A percentile compares a stretch with the other conserved stretches of the same genome.
phyloP scores from a whole-genome alignment of 2,888 invertebrate species.

The Xiphydria camelus region DNA sequence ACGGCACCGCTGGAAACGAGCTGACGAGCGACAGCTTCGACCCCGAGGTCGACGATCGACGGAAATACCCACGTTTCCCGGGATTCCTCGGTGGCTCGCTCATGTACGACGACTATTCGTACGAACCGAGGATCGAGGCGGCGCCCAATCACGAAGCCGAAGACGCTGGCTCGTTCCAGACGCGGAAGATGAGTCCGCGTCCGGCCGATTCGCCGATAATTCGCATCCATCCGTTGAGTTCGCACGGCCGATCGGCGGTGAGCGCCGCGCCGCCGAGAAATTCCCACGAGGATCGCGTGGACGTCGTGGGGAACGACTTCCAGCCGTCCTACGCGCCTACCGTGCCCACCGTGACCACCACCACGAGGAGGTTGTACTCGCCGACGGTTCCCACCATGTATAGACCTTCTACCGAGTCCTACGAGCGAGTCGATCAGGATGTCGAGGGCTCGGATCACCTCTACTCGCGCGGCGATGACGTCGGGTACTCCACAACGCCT shows the following conservation, averaged over 20 bases:
- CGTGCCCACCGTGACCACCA: constrained; percentile 50
- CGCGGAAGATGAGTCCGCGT: too few species aligned
- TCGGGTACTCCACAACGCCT: background rate
- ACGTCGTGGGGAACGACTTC: constrained; percentile 30
- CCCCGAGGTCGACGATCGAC: background rate
- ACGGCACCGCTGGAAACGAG: constrained; percentile 23
- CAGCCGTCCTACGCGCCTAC: constrained; percentile 50
- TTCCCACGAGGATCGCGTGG: background rate
- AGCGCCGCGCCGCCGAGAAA: background rate
- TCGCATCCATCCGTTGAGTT: too few species aligned
- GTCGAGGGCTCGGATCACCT: constrained; percentile 44
- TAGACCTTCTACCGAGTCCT: constrained; percentile 36
- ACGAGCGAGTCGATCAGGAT: constrained; percentile 35
- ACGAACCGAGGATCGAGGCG: background rate
- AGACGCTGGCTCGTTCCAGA: too few species aligned
- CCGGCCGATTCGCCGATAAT: constrained; percentile 34
- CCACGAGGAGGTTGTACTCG: constrained; percentile 45
- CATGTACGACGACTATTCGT: background rate
- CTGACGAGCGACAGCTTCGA: background rate
- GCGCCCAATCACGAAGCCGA: too few species aligned
- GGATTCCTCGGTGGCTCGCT: constrained; percentile 2
- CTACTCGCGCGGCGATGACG: constrained; percentile 31
- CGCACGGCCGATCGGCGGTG: too few species aligned
- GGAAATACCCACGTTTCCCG: background rate
- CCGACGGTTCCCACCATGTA: constrained; percentile 47